Percentiles rank a stretch among this genome's conserved stretches.
These are phyloP conservation scores for Nilaparvata lugens DNA, from an alignment of 1,140 invertebrate species.

Conservation along the genomic window DNA sequence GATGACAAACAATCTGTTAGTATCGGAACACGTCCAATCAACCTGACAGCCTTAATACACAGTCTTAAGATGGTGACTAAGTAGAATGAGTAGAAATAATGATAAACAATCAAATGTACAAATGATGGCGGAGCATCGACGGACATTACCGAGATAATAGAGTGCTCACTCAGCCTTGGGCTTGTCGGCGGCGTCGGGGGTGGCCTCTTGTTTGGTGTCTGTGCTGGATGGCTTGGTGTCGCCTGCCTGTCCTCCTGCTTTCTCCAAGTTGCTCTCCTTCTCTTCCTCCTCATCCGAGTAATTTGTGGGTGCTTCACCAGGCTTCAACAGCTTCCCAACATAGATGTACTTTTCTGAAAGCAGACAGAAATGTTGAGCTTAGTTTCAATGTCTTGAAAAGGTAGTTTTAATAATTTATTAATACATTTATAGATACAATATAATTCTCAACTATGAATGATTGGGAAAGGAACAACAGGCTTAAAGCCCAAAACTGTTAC, in stretches of 20 bases:
- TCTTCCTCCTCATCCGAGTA: conserved; percentile 89
- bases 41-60: too few relatives aligned
- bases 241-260: conserved; percentile 46
- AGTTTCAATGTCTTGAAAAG: not conserved
- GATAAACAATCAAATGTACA: too few relatives aligned
- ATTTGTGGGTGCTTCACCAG: conserved; percentile 80
- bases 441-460: too few relatives aligned
- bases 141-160: too few relatives aligned
- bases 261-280: conserved; percentile 62
- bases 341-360: conserved; percentile 88
- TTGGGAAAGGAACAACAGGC: too few relatives aligned
- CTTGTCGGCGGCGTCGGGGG: not conserved
- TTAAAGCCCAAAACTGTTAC: too few relatives aligned
- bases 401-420: not conserved
- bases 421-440: not conserved
- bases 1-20: too few relatives aligned
- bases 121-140: too few relatives aligned
- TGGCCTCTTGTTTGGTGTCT: not conserved
- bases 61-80: too few relatives aligned
- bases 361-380: conserved; percentile 16
- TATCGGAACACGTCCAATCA: too few relatives aligned
- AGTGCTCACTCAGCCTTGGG: not conserved
- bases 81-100: too few relatives aligned
- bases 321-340: conserved; percentile 83
- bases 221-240: conserved; percentile 26